Base-by-base conservation (phyloP, 1,140 invertebrate genomes). In the Bilobella aurantiaca region DNA sequence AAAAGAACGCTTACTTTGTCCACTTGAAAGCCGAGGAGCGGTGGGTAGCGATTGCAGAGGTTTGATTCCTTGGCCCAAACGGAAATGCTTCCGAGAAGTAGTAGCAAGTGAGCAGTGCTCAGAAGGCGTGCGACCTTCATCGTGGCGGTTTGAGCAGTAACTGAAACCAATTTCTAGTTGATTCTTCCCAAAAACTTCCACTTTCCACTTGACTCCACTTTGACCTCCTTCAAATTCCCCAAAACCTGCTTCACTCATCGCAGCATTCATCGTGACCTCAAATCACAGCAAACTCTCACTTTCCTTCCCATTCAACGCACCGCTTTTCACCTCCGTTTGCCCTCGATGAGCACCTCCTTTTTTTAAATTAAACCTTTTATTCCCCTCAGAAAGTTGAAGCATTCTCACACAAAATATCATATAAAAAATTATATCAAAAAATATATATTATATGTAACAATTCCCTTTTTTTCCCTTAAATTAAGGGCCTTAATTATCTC, bases 1-100 rank as follows among this genome's bases (percentile, higher is more conserved):
- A 42, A 12, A 12, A 42, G 37, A 12, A 42, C n/a, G 8, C 64
- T 65, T 65, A 73, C 71, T 66, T 66, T 68, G 46, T 73, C 71
- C 49, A 73, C 61, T 69, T 73, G 63, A 57, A 73, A 73, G 56
- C 71, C 71, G 14, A 73, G 49, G 3, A 73, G 59, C 60, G 71
- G 71, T 23, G 71, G 71, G 53, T 73, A 73, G 61, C 66, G 64
- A 34, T 73, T 73, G 58, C 71, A 73, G 21, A 68, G 47, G 29
- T 63, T 63, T 46, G 64, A 66, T n/a, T 56, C 61, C 25, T 58
- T 29, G 27, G 58, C 63, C 3, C 23, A 14, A 5, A n/a, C 53
- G 34, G 3, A 64, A 57, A 27, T 56, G 30, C 28, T 34, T 8
- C 5, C 56, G 30, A 27, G 58, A 32, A 29, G 8, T n/a, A 59